Conservation (phyloP, 2,888 invertebrate species). For the Melinopterus prodromus region DNA sequence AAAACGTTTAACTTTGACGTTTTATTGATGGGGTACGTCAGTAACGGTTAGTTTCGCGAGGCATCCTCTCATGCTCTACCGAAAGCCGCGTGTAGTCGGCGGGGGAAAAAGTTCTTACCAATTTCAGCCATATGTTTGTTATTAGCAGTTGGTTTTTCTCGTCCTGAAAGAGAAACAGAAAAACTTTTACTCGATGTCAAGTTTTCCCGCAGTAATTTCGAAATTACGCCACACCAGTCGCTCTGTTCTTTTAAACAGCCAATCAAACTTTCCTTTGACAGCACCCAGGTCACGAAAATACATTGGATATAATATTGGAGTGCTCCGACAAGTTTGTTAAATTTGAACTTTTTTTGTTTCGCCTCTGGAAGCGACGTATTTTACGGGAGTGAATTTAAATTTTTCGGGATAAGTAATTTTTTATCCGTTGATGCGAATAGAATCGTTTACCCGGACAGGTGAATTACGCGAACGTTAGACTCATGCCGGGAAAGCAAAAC, state of each 20-base stretch:
- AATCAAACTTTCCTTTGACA: not conserved
- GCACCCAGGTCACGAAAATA: not conserved
- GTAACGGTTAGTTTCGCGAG: not conserved
- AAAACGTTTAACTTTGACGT: constrained; percentile 15
- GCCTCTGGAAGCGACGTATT: too few relatives aligned
- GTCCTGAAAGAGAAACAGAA: constrained; percentile 72
- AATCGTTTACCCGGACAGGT: too few relatives aligned
- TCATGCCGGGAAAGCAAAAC: too few relatives aligned
- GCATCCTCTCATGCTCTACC: not conserved
- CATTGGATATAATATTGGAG: not conserved
- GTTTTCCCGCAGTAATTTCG: not conserved
- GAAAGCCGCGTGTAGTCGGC: not conserved
- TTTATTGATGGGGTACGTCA: not conserved
- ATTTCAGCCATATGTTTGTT: constrained; percentile 96
- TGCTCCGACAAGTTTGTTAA: not conserved
- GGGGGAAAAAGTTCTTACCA: constrained; percentile 74
- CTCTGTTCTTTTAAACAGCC: not conserved
- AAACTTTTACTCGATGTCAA: constrained; percentile 8
- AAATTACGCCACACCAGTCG: not conserved
- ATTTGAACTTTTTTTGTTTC: not conserved
- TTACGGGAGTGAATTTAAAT: too few relatives aligned
- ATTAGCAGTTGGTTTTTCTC: constrained; percentile 97
- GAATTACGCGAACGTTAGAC: too few relatives aligned
- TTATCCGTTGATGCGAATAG: too few relatives aligned
- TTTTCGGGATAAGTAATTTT: too few relatives aligned